A percentile compares a stretch with the other conserved stretches of the same genome.
Conservation (phyloP, 1,140 invertebrate species). For the Drosophila sproati region DNA sequence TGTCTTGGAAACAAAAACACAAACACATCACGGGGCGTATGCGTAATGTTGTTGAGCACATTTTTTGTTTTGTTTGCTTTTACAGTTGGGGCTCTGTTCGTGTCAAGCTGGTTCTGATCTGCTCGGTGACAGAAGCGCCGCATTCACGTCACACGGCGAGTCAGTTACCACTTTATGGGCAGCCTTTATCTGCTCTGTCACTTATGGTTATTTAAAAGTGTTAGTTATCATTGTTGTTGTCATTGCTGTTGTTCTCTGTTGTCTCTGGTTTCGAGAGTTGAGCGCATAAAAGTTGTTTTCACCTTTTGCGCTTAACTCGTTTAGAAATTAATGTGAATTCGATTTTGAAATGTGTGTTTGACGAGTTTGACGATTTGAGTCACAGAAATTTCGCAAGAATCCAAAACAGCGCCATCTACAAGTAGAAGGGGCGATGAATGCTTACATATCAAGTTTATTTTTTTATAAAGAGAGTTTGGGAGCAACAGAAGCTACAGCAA, state of each 20-base stretch:
- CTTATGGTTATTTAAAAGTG: conserved; percentile 57
- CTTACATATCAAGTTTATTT: conserved; percentile 34
- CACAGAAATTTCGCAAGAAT: conserved; percentile 65
- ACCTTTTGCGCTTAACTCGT: conserved; percentile 56
- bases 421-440: conserved; percentile 15
- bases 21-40: conserved; percentile 47
- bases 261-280: conserved; percentile 16
- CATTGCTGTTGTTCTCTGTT: conserved; percentile 25
- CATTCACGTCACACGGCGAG: conserved; percentile 30
- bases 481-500: conserved; percentile 52
- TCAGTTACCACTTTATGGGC: conserved; percentile 52
- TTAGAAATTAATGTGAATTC: conserved; percentile 74
- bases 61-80: conserved; percentile 34
- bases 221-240: conserved; percentile 65
- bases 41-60: conserved; percentile 57
- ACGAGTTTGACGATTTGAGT: conserved; percentile 67
- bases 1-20: not conserved
- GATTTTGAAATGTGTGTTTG: conserved; percentile 60
- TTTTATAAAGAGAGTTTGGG: conserved; percentile 64
- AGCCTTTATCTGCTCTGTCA: conserved; percentile 49
- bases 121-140: conserved; percentile 32
- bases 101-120: conserved; percentile 42
- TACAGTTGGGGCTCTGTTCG: conserved; percentile 34
- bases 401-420: not conserved
- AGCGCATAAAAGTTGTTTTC: conserved; percentile 44